phyloP scores from a whole-genome alignment of 2,888 invertebrate species.

The Orchesella flavescens region DNA sequence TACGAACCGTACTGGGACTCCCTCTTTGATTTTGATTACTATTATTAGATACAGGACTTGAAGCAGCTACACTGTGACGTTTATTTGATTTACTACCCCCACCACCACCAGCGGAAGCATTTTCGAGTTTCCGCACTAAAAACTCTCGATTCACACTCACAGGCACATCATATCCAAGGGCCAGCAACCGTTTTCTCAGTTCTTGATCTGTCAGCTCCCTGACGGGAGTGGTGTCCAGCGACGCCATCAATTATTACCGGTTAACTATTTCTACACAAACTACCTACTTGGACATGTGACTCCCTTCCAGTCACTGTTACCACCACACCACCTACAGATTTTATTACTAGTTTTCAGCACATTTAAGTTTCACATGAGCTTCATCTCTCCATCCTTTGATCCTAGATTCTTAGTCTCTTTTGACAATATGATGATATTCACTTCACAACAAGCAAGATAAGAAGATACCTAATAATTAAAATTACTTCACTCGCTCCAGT shows the following conservation, averaged over 20 bases:
- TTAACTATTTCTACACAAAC: conserved; percentile 33
- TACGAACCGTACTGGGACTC: conserved; percentile 18
- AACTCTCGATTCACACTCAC: conserved; percentile 77
- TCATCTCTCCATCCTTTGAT: too few species aligned
- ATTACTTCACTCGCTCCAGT: too few species aligned
- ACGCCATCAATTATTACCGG: conserved; percentile 41
- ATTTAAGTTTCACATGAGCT: too few species aligned
- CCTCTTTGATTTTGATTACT: conserved; percentile 25
- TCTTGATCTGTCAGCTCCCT: conserved; percentile 80
- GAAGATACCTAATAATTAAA: too few species aligned
- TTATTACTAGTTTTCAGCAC: too few species aligned
- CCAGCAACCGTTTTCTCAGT: conserved; percentile 82
- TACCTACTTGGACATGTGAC: too few species aligned
- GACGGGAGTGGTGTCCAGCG: conserved; percentile 37
- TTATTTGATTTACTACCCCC: conserved; percentile 7
- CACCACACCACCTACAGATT: too few species aligned
- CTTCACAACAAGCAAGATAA: too few species aligned
- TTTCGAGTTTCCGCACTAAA: conserved; percentile 65
- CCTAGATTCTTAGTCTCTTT: too few species aligned
- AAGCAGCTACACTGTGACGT: conserved; percentile 40
- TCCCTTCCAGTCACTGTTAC: too few species aligned
- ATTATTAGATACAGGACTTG: conserved; percentile 31
- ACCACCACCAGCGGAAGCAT: conserved; percentile 27
- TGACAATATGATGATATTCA: too few species aligned
- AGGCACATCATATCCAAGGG: conserved; percentile 86